A percentile compares a stretch with the other conserved stretches of the same genome.
phyloP scores from a whole-genome alignment of 2,888 invertebrate genomes.

The Dinocampus coccinellae region DNA sequence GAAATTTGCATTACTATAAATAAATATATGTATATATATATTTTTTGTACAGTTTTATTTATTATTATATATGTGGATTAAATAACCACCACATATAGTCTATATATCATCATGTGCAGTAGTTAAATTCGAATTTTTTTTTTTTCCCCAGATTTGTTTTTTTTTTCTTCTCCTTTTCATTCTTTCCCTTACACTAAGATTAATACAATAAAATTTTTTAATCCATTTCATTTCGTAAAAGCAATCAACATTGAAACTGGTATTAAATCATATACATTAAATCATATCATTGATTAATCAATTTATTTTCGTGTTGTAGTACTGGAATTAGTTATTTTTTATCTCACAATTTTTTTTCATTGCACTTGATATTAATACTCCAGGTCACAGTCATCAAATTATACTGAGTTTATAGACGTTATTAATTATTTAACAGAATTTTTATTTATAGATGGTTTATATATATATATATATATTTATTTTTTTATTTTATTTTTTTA shows the following conservation, averaged over 20 bases:
- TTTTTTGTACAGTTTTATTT: not conserved
- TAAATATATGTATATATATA: not conserved
- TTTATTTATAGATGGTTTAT: not conserved
- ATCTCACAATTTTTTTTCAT: not conserved
- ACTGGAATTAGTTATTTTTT: not conserved
- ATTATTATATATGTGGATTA: not conserved
- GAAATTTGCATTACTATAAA: not conserved
- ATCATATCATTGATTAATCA: not conserved
- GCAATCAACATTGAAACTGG: not conserved
- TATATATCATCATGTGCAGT: not conserved
- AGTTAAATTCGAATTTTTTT: conserved; percentile 8
- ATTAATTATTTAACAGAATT: not conserved
- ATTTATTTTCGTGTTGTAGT: not conserved
- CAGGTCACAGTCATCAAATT: not conserved
- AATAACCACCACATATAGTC: not conserved
- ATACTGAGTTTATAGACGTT: not conserved
- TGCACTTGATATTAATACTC: not conserved
- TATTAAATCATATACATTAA: not conserved
- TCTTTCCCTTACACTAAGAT: not conserved
- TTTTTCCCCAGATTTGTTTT: not conserved
- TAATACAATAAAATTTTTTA: conserved; percentile 12
- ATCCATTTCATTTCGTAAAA: not conserved
- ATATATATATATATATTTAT: too few species aligned
- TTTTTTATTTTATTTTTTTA: too few species aligned
- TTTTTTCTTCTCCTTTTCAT: not conserved